phyloP scores from a whole-genome alignment of 2,888 invertebrate genomes.

The Ganaspis brasiliensis region DNA sequence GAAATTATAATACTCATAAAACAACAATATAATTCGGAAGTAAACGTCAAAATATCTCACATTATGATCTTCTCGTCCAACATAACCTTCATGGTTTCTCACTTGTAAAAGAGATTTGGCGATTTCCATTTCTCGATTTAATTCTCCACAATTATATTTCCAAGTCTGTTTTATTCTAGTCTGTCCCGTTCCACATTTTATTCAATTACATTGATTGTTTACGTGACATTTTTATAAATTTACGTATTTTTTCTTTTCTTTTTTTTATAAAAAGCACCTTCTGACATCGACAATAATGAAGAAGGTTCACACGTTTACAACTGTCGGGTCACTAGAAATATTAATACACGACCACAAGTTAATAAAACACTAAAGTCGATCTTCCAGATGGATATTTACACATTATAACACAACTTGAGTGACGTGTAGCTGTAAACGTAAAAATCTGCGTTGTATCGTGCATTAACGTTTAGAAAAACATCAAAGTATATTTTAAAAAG shows the following conservation, averaged over 20 bases:
- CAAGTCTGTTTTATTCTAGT: neutral
- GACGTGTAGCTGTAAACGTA: neutral
- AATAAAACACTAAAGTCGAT: slow-evolving; percentile 10
- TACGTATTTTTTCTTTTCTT: too few species aligned
- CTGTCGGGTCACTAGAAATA: neutral
- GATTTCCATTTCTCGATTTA: slow-evolving; percentile 87
- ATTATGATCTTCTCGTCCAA: slow-evolving; percentile 91
- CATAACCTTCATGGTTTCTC: slow-evolving; percentile 94
- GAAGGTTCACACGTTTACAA: neutral
- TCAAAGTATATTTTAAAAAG: neutral
- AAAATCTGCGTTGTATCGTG: neutral
- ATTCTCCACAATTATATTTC: neutral
- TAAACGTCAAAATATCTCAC: slow-evolving; percentile 81
- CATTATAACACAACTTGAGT: neutral
- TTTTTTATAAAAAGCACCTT: neutral
- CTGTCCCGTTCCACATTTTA: neutral
- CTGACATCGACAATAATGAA: neutral
- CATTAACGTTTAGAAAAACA: neutral
- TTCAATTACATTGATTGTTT: neutral
- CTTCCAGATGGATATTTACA: slow-evolving; percentile 29
- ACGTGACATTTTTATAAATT: too few species aligned
- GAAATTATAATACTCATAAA: slow-evolving; percentile 38
- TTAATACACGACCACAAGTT: slow-evolving; percentile 9
- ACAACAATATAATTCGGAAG: slow-evolving; percentile 13
- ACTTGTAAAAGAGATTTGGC: slow-evolving; percentile 95